These are phyloP conservation scores for Enteromius trimaculatus DNA, from an alignment of 2,797 vertebrate genomes.

Conservation along the genomic window DNA sequence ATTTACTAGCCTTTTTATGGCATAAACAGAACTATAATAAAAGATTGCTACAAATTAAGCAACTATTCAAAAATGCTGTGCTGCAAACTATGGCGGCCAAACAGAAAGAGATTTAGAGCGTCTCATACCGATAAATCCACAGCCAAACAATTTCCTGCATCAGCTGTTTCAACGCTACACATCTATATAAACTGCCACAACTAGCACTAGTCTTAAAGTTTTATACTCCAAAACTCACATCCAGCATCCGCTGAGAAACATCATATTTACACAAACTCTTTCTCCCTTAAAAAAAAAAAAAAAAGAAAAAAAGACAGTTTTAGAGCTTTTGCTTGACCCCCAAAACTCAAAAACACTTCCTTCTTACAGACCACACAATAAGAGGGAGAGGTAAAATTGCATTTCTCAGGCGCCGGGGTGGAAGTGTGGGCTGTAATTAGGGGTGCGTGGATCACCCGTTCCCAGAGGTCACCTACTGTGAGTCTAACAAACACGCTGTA, in stretches of 20 bases:
- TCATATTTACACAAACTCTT: slow-evolving; percentile 20
- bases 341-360: slow-evolving; percentile 13
- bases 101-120: background rate
- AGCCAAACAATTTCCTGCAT: slow-evolving; percentile 8
- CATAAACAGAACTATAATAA: background rate
- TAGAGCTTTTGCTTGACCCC: background rate
- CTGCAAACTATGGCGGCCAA: background rate
- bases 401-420: slow-evolving; percentile 8
- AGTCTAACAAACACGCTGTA: slow-evolving; percentile 41
- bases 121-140: slow-evolving; percentile 11
- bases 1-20: background rate
- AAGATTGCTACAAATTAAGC: background rate
- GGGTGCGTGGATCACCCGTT: slow-evolving; percentile 25
- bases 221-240: slow-evolving; percentile 44
- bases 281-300: slow-evolving; percentile 40
- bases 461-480: slow-evolving; percentile 43
- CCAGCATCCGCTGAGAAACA: slow-evolving; percentile 9
- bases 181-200: slow-evolving; percentile 44
- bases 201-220: slow-evolving; percentile 49
- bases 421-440: slow-evolving; percentile 17
- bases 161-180: slow-evolving; percentile 19
- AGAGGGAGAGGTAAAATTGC: background rate
- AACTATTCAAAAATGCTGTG: background rate
- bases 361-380: slow-evolving; percentile 30
- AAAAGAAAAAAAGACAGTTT: slow-evolving; percentile 22